Evolutionary conservation across 2,888 invertebrate species (phyloP), one percentile per base, ranked within the genome.

Genomic region (Agonopterix alstromeriana): DNA sequence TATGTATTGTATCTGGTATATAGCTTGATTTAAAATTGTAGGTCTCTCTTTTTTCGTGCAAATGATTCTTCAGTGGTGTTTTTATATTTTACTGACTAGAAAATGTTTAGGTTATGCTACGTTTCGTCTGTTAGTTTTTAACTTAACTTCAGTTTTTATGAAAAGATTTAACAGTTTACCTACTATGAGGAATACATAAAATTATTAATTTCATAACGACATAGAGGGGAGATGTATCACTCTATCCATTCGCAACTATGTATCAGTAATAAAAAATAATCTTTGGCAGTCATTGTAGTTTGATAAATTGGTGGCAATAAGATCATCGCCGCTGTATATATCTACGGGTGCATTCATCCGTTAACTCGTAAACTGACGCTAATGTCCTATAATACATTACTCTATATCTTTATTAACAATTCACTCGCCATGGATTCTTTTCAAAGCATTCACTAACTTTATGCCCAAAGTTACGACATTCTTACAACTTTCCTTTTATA

Each of bases 341-440:
- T 44, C 45, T 36, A 35, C 49, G 38, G 47, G 47, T 40, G 48
- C 51, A 48, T 49, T 48, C 51, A 48, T 46, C 44, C 8, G 36
- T 57, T 65, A 60, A 58, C 57, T 72, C 81, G 72, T 87, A 84
- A 87, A 88, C 74, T 60, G 62, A 70, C 80, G 73, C 86, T 87
- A 88, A 88, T 88, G 77, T 79, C 76, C 75, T 72, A 66, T 86
- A 84, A 83, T 84, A 82, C 78, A 76, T 77, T 63, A 67, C 75
- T 80, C 82, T 82, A 86, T 85, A 87, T 85, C 88, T 86, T 82
- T 87, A 88, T 87, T 87, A 88, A 86, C 82, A 81, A 82, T 85
- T 83, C 84, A 71, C 75, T 70, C 73, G 68, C 75, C 76, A 81
- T 85, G 79, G 81, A 83, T 82, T 82, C 81, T 74, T 77, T 81